Base-by-base conservation (phyloP, 2,797 vertebrate genomes). In the Leptoclinus maculatus region DNA sequence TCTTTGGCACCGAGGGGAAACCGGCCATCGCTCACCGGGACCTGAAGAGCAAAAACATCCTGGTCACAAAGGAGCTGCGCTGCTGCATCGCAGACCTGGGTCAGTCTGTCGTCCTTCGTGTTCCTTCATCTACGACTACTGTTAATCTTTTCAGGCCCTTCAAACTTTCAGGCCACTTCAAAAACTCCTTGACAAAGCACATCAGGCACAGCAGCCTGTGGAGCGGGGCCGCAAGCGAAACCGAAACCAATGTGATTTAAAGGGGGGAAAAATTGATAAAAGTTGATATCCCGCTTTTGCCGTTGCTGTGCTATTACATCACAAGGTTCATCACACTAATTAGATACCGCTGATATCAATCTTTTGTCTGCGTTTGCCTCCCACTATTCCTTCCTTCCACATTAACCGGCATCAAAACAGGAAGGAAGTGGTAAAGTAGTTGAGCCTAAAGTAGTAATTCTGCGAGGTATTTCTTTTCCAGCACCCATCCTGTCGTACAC, bases 71-170 rank as follows among this genome's bases (percentile, higher is more conserved):
- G 84, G 95, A 96, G 79, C 91, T 96, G 81, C 94, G 92, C 82
- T 96, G 96, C 93, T 96, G 95, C 91, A 96, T 96, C 16, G 96
- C 96, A 41, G 96, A 96, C 82, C 90, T 96, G 11, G 95, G 96
- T 96, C 76, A 90, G 93, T 76, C 13, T 3, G 25, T 36, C 1
- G 29, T 32, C 2, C 17, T 12, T n/a, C 25, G 0, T 4, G 29
- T 76, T 12, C 41, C n/a, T 8, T 45, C 2, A 7, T 29, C 4
- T 58, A 19, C 43, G 43, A 1, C 0, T 16, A 16, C n/a, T 43
- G 8, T 39, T 58, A 5, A n/a, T 14, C 25, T 51, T 65, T 51
- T 27, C 8, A 25, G 36, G 4, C 39, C 27, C 27, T 60, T n/a
- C 4, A 6, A 32, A 32, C 32, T 27, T 27, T 27, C 27, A 27